phyloP scores from a whole-genome alignment of 92 coral and sea anemone species.

The Plumapathes pennacea region DNA sequence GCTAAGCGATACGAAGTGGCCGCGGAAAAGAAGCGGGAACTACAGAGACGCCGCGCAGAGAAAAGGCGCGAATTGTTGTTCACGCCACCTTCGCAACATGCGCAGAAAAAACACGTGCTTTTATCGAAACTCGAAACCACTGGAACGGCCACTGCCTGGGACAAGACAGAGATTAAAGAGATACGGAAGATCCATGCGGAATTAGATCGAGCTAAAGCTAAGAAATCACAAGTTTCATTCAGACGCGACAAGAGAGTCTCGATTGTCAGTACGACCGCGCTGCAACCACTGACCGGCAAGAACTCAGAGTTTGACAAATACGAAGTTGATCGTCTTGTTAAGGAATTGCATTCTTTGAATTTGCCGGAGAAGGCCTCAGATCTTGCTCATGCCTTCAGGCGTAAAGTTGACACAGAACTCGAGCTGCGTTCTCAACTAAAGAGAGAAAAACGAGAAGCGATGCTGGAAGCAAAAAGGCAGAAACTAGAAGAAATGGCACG shows the following conservation, averaged over 20 bases:
- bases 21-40: slow-evolving; percentile 5
- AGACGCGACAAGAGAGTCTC: slow-evolving; percentile 11
- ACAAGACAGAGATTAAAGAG: too few species aligned
- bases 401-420: slow-evolving; percentile 39
- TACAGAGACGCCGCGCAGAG: slow-evolving; percentile 3
- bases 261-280: too few species aligned
- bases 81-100: background rate
- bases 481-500: slow-evolving; percentile 35
- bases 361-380: slow-evolving; percentile 51
- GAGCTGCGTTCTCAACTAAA: slow-evolving; percentile 32
- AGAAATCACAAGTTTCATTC: slow-evolving; percentile 1
- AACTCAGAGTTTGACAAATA: slow-evolving; percentile 27
- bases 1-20: slow-evolving; percentile 31
- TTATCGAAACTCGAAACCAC: too few species aligned
- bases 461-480: slow-evolving; percentile 18
- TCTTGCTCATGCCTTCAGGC: slow-evolving; percentile 23
- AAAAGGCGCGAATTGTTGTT: background rate
- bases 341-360: slow-evolving; percentile 47
- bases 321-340: slow-evolving; percentile 43
- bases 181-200: background rate
- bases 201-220: slow-evolving; percentile 4
- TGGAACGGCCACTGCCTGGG: too few species aligned
- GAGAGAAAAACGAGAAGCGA: slow-evolving; percentile 35
- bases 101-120: too few species aligned
- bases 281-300: too few species aligned